Evolutionary conservation across 2,888 invertebrate genomes (phyloP), one percentile per base, ranked within the genome.

Genomic region (Trissolcus japonicus): DNA sequence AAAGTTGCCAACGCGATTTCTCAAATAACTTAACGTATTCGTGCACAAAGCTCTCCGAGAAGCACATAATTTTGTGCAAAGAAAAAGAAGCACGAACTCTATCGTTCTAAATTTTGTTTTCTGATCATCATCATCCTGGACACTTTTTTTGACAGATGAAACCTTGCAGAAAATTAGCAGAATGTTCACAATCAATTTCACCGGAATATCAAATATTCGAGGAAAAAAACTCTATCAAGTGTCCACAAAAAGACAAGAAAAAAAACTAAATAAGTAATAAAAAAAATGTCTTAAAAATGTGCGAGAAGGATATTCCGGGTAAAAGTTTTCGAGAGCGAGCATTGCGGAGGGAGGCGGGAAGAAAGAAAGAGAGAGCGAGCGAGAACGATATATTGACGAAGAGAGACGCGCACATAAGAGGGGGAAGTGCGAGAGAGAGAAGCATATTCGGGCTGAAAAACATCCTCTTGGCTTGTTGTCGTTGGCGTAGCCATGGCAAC

Each of bases 401-500:
- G 43, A 50, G 40, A 29, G 29, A 29, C 41, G 51, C 46, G 46
- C 25, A 48, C 11, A 25, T 21, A 74, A 54, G 75, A 61, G 74
- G 25, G 25, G 25, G 25, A 25, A 25, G 71, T 54, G 55, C 68
- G 76, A 78, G 80, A 81, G 74, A 71, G 75, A 63, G 65, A 56
- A 46, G 50, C 54, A 35, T 57, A 68, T 67, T 76, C 69, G 75
- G 63, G 62, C 76, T 80, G 73, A 85, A 86, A 86, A 85, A 85
- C 82, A 83, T 83, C 83, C 83, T 84, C 83, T 83, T 78, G 80
- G 82, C 85, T 87, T 88, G 88, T 88, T 88, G 88, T 88, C 86
- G 86, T 86, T 84, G 84, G 79, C 82, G 88, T 88, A 86, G 85
- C 86, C 87, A 88, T 88, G 84, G 84, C 83, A 80, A 89, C 86